These are phyloP conservation scores for Eurystomus gularis DNA, from an alignment of 2,113 vertebrate genomes.

Conservation along the genomic window DNA sequence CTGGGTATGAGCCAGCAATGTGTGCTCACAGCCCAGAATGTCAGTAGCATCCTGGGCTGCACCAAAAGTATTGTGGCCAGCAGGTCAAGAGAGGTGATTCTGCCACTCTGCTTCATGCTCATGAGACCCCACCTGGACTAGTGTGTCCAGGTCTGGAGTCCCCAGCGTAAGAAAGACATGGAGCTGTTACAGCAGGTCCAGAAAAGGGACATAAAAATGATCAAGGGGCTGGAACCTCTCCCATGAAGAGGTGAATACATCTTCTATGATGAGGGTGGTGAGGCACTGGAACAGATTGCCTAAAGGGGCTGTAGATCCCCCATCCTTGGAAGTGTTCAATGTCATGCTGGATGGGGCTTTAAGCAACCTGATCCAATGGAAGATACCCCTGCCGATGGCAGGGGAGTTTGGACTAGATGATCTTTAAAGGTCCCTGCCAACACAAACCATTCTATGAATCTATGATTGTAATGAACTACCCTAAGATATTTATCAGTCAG, in stretches of 20 bases:
- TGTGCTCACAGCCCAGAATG: neutral
- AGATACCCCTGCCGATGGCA: neutral
- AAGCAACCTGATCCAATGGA: neutral
- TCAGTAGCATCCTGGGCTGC: fast-evolving
- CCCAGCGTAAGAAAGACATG: neutral
- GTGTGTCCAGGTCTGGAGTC: fast-evolving
- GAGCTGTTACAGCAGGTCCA: neutral
- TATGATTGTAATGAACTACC: neutral
- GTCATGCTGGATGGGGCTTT: fast-evolving
- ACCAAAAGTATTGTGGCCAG: neutral
- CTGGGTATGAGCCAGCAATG: fast-evolving
- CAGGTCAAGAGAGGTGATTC: neutral
- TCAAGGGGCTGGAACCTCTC: neutral
- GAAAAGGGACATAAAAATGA: neutral
- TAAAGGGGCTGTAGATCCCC: fast-evolving
- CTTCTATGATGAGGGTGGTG: neutral
- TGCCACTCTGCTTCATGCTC: fast-evolving
- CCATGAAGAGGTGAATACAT: neutral
- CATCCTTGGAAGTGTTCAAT: neutral
- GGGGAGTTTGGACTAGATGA: neutral
- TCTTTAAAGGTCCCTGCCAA: neutral
- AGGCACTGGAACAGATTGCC: fast-evolving
- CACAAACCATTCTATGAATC: neutral
- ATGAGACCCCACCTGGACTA: neutral
- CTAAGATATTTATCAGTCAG: neutral